Percentiles rank a stretch among this genome's conserved stretches.
These are phyloP conservation scores for Panzeria rudis DNA, from an alignment of 2,888 invertebrate genomes.

Conservation along the genomic window DNA sequence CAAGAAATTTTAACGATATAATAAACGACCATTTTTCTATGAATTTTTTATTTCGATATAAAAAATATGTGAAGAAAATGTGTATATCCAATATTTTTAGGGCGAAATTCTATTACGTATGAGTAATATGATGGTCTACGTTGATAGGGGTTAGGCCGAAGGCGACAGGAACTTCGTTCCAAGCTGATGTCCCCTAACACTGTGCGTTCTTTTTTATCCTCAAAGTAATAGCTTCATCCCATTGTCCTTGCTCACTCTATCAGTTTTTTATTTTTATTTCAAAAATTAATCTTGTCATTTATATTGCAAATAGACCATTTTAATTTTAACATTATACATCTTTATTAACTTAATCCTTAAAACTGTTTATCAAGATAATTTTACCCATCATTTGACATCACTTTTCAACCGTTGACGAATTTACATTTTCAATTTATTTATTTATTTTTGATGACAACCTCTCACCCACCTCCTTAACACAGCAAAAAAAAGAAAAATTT, in stretches of 20 bases:
- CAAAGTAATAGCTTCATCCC: neutral
- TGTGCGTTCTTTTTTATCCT: no score
- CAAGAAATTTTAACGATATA: no score
- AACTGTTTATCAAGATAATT: constrained; percentile 71
- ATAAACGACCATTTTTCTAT: no score
- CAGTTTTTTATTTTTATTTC: neutral
- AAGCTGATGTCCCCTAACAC: no score
- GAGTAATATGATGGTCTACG: no score
- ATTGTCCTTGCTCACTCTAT: neutral
- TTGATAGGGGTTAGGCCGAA: no score
- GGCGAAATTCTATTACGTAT: no score
- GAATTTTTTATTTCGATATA: no score
- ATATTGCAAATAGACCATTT: constrained; percentile 2
- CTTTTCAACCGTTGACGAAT: constrained; percentile 79
- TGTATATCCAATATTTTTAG: no score
- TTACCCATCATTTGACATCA: constrained; percentile 79
- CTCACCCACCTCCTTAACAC: neutral
- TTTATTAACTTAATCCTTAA: constrained; percentile 50
- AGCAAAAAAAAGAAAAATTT: constrained; percentile 39
- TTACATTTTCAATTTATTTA: constrained; percentile 56
- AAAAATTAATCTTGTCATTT: constrained; percentile 21
- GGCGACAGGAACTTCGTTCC: no score
- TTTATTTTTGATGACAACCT: constrained; percentile 39
- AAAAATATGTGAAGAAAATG: no score
- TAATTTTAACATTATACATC: constrained; percentile 37